phyloP scores from a whole-genome alignment of 2,797 vertebrate species.

The Sternarchorhynchus goeldii region DNA sequence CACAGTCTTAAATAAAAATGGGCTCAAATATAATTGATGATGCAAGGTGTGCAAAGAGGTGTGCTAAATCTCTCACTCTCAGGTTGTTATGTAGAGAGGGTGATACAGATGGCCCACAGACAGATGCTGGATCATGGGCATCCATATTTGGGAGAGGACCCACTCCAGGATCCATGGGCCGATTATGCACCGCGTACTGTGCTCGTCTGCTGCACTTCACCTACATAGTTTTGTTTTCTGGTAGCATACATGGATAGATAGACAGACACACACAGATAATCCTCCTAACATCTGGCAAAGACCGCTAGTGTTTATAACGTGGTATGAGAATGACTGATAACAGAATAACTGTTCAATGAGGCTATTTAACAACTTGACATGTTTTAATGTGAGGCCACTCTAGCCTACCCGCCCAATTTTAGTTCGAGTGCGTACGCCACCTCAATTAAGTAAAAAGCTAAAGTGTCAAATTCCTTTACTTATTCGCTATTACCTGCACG shows the following conservation, averaged over 20 bases:
- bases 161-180: constrained; percentile 73
- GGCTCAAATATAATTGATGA: background rate
- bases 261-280: constrained; percentile 38
- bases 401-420: background rate
- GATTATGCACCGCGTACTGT: constrained; percentile 70
- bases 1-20: background rate
- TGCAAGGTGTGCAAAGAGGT: background rate
- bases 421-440: constrained; percentile 1
- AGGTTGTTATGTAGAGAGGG: constrained; percentile 30
- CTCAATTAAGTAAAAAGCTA: constrained; percentile 20
- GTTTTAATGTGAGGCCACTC: background rate
- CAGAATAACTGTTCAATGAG: background rate
- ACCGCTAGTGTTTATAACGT: background rate
- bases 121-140: constrained; percentile 52
- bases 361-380: constrained; percentile 10
- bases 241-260: constrained; percentile 43
- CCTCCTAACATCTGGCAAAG: background rate
- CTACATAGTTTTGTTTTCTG: constrained; percentile 72
- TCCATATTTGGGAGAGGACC: constrained; percentile 44
- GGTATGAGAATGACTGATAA: background rate
- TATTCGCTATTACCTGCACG: constrained; percentile 22
- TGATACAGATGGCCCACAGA: constrained; percentile 34
- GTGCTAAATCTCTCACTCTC: constrained; percentile 25
- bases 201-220: constrained; percentile 59
- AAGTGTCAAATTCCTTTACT: constrained; percentile 28